Conservation (phyloP, 2,113 vertebrate genomes). For the Mesocricetus auratus region DNA sequence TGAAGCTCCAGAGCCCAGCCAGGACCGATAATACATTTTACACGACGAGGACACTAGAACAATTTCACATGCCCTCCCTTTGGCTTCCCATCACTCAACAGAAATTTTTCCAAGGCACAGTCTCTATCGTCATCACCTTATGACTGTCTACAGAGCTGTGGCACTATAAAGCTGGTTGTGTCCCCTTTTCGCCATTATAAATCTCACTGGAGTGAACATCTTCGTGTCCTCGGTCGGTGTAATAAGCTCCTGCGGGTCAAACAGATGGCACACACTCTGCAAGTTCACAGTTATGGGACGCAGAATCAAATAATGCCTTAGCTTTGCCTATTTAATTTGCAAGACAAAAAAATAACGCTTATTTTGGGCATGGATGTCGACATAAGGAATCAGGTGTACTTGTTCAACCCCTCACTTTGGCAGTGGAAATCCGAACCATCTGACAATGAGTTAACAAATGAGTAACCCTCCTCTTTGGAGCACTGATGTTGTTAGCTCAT, state of each 20-base stretch:
- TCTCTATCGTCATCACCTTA: neutral
- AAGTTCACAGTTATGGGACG: rapidly evolving
- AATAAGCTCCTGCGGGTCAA: neutral
- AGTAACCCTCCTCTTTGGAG: neutral
- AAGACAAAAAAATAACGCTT: neutral
- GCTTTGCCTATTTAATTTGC: neutral
- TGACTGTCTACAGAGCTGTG: neutral
- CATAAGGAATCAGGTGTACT: neutral
- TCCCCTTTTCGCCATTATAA: neutral
- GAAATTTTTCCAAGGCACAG: neutral
- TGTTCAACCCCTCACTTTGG: neutral
- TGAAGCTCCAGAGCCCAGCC: neutral
- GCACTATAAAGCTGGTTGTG: too few species aligned
- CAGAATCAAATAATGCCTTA: neutral
- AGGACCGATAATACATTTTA: neutral
- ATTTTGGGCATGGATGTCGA: neutral
- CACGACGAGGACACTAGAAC: too few species aligned
- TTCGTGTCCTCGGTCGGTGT: neutral
- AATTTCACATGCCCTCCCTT: neutral
- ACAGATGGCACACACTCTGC: too few species aligned
- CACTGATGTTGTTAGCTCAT: neutral
- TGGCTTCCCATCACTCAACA: neutral
- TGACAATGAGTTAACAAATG: neutral
- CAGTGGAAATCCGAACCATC: neutral
- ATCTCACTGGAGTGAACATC: neutral